Evolutionary conservation across 2,888 invertebrate species (phyloP).

Genomic region (Schizaphis graminum): DNA sequence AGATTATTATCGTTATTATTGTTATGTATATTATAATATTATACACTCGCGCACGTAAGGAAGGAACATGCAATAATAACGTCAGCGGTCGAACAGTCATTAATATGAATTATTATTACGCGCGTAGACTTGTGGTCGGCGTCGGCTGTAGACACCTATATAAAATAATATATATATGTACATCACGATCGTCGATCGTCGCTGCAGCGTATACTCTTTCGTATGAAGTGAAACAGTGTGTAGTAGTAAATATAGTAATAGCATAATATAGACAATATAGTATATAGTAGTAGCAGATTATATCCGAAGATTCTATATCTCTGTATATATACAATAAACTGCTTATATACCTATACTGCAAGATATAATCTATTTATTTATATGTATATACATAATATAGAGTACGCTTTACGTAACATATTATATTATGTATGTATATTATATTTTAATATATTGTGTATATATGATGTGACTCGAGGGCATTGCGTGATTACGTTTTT

Average conservation of each 20-base stretch:
- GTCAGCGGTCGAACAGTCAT: slow-evolving; percentile 41
- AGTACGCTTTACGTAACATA: not conserved
- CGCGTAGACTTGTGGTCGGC: slow-evolving; percentile 4
- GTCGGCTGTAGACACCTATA: not conserved
- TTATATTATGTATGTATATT: not conserved
- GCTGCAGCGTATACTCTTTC: not conserved
- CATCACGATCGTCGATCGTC: not conserved
- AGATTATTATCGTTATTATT: slow-evolving; percentile 30
- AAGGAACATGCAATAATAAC: slow-evolving; percentile 14
- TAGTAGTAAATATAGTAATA: slow-evolving; percentile 28
- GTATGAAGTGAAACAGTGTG: not conserved
- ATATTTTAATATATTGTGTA: not conserved
- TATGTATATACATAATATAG: not conserved
- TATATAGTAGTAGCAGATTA: not conserved
- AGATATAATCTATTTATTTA: not conserved
- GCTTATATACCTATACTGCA: not conserved
- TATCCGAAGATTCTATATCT: not conserved
- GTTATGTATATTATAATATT: not conserved
- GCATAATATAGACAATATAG: slow-evolving; percentile 15
- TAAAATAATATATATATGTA: not conserved
- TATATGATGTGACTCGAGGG: slow-evolving; percentile 37
- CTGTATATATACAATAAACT: not conserved
- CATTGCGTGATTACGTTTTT: slow-evolving; percentile 56
- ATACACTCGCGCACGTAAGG: not conserved
- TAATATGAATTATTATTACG: slow-evolving; percentile 56